These are phyloP conservation scores for Dendroctonus valens DNA, from an alignment of 1,140 invertebrate species.

Conservation along the genomic window DNA sequence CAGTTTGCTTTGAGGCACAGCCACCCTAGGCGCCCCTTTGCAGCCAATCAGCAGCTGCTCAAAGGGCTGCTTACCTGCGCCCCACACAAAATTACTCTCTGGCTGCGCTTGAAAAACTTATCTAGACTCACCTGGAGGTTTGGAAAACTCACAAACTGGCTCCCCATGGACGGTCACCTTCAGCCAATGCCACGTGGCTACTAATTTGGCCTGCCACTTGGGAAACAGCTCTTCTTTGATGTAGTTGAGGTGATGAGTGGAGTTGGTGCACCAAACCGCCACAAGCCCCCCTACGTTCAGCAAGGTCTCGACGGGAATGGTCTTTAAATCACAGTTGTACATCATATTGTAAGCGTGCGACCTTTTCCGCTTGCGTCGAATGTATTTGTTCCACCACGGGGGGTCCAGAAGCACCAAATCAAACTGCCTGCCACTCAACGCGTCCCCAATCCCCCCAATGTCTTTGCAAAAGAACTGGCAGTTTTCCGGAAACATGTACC, in stretches of 20 bases:
- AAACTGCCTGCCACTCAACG: slow-evolving; percentile 54
- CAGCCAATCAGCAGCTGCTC: slow-evolving; percentile 73
- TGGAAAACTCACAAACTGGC: slow-evolving; percentile 67
- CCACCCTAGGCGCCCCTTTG: slow-evolving; percentile 40
- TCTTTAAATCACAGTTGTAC: slow-evolving; percentile 67
- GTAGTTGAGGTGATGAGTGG: slow-evolving; percentile 63
- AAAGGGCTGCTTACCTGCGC: slow-evolving; percentile 74
- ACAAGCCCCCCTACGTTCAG: slow-evolving; percentile 63
- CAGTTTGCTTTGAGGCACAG: slow-evolving; percentile 58
- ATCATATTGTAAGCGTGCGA: slow-evolving; percentile 73
- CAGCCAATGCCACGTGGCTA: slow-evolving; percentile 83
- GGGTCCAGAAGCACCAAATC: slow-evolving; percentile 87
- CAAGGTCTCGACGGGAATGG: slow-evolving; percentile 65
- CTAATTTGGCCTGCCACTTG: slow-evolving; percentile 69
- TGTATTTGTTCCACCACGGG: slow-evolving; percentile 93
- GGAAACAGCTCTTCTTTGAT: slow-evolving; percentile 73
- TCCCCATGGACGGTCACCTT: slow-evolving; percentile 75
- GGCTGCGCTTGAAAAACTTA: slow-evolving; percentile 1
- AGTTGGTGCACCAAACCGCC: slow-evolving; percentile 85
- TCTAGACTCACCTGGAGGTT: slow-evolving; percentile 51
- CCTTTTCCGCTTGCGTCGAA: slow-evolving; percentile 71
- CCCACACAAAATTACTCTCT: background rate
- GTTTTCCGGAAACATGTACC: slow-evolving; percentile 46
- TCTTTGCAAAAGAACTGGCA: slow-evolving; percentile 45
- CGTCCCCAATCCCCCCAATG: slow-evolving; percentile 33